These are phyloP conservation scores for Drosophila aldrichi DNA, from an alignment of 2,888 invertebrate genomes.

Conservation along the genomic window DNA sequence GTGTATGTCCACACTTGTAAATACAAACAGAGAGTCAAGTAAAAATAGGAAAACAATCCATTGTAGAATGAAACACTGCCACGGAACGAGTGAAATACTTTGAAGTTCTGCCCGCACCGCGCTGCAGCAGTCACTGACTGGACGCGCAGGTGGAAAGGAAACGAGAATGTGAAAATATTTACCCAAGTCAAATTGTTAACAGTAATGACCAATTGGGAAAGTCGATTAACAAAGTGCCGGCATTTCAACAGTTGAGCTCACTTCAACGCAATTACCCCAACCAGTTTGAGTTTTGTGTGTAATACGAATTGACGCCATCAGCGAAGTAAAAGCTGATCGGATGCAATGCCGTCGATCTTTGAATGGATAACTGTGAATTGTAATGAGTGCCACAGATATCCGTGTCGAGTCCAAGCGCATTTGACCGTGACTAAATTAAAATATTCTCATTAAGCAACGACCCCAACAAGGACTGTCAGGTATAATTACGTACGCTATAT, in stretches of 20 bases:
- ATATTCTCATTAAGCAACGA: constrained; percentile 68
- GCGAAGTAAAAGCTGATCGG: constrained; percentile 24
- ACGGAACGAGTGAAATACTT: constrained; percentile 28
- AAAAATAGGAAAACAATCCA: constrained; percentile 3
- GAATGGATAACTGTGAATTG: constrained; percentile 4
- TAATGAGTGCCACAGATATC: not conserved
- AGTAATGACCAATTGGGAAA: constrained; percentile 65
- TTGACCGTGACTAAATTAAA: constrained; percentile 63
- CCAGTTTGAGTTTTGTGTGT: not conserved
- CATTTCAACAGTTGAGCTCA: constrained; percentile 23
- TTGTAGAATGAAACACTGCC: not conserved
- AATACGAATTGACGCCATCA: constrained; percentile 8
- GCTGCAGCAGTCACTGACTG: not conserved
- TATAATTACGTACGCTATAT: constrained; percentile 50
- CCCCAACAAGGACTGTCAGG: constrained; percentile 53
- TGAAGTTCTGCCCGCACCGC: constrained; percentile 23
- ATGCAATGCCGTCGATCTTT: constrained; percentile 14
- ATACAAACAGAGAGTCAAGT: constrained; percentile 27
- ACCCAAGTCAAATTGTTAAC: constrained; percentile 66
- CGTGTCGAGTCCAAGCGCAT: constrained; percentile 18
- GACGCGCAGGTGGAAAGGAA: constrained; percentile 47
- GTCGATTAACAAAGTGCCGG: constrained; percentile 53
- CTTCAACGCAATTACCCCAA: constrained; percentile 18
- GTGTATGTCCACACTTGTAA: not conserved
- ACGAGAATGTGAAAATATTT: constrained; percentile 66